Evolutionary conservation across 2,113 vertebrate genomes (phyloP).

Genomic region (Sinocyclocheilus grahami): DNA sequence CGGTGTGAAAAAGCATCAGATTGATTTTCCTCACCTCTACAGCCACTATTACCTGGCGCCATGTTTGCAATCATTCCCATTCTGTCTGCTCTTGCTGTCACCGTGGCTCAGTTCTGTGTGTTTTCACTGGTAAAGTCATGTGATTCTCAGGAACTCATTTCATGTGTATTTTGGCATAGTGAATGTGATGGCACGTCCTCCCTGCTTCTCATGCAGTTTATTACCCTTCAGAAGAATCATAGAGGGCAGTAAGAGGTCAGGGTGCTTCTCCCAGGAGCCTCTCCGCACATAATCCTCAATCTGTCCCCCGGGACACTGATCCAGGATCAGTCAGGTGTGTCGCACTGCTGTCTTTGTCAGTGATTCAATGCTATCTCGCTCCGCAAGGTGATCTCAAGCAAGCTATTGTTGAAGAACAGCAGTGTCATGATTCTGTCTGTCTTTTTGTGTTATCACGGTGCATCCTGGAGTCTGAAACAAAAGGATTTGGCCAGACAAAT

Average conservation of each 20-base stretch:
- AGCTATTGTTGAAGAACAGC: conserved; percentile 4
- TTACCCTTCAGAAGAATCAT: conserved; percentile 65
- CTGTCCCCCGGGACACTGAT: conserved; percentile 46
- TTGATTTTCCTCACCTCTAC: conserved; percentile 9
- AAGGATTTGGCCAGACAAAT: not conserved
- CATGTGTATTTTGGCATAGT: not conserved
- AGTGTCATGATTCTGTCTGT: not conserved
- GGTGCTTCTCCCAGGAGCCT: conserved; percentile 61
- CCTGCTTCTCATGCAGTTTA: conserved; percentile 53
- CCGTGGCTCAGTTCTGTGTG: not conserved
- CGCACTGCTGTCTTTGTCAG: not conserved
- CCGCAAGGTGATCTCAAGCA: conserved; percentile 21
- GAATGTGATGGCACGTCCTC: not conserved
- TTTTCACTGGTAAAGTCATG: not conserved
- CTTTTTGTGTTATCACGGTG: not conserved
- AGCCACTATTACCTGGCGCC: not conserved
- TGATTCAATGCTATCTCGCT: conserved; percentile 29
- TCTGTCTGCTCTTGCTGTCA: not conserved
- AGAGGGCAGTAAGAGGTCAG: conserved; percentile 66
- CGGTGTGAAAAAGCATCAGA: not conserved
- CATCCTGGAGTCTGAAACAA: not conserved
- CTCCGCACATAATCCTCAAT: conserved; percentile 45
- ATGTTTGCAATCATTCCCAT: not conserved
- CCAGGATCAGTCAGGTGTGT: conserved; percentile 45
- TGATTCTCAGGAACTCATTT: not conserved